Base-by-base conservation (phyloP, 2,888 invertebrate species). In the Epinotia bilunana region DNA sequence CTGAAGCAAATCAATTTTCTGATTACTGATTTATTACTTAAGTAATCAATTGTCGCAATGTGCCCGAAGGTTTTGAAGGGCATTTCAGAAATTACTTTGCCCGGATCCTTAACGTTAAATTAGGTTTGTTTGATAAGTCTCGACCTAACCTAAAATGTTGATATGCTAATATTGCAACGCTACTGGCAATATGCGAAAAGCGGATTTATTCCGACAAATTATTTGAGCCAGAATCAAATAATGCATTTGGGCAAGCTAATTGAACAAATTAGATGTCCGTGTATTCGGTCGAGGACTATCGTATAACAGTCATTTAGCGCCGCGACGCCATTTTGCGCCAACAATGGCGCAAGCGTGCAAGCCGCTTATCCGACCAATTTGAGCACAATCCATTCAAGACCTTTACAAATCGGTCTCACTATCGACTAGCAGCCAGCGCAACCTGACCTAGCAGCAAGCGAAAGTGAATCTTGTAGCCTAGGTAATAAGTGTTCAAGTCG, bases 321-420 rank as follows among this genome's bases (percentile, higher is more conserved):
- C 73, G 70, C 73, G 65, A 67, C 77, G 84, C 87, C 87, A 87
- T 87, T 83, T 86, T 84, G 81, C 68, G 83, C 85, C 84, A 82
- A 80, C 80, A 73, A 80, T 81, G 80, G 83, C 85, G 87, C 85
- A 85, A 81, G 80, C 83, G 83, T 82, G 82, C 83, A 86, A 82
- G 80, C 87, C 81, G 89, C 88, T 90, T 87, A 90, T 85, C 85
- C 90, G 81, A 83, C 85, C 87, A 89, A 90, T 91, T 91, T 88
- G 83, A 83, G 61, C 53, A 85, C 86, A 83, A 86, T 85, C 82
- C 73, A 78, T 78, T 73, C 74, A 72, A 76, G 79, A 78, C 78
- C 83, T 79, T 83, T 86, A 86, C 84, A 88, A 89, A 84, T 86
- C 89, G 87, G 90, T 86, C 80, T 83, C 82, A 88, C 79, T 64